Evolutionary conservation across 2,113 vertebrate species (phyloP).

Genomic region (Semnornis frantzii): DNA sequence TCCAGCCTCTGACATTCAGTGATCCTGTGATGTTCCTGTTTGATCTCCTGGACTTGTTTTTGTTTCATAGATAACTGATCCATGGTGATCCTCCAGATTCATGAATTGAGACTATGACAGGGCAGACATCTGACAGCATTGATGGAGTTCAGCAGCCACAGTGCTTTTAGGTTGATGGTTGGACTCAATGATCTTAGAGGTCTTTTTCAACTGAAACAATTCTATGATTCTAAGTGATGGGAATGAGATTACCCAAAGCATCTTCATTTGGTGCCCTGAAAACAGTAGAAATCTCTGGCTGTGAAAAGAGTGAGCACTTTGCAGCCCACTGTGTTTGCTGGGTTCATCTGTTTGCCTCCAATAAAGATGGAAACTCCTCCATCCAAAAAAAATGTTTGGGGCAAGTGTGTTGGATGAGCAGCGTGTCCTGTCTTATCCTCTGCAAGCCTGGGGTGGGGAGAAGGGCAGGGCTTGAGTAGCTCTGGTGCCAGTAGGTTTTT

Average conservation of each 20-base stretch:
- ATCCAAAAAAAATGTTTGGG: background rate
- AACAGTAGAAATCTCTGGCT: background rate
- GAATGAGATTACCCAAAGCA: background rate
- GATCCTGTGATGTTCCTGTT: background rate
- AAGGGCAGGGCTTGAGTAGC: background rate
- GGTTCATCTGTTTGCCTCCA: background rate
- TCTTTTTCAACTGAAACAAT: too few relatives aligned
- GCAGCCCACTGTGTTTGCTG: background rate
- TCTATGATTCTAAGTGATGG: background rate
- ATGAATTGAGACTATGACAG: background rate
- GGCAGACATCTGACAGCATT: background rate
- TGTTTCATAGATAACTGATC: background rate
- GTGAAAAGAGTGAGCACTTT: background rate
- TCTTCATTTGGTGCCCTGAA: background rate
- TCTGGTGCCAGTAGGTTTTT: conserved; percentile 11
- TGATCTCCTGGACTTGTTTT: background rate
- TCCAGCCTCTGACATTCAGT: too few relatives aligned
- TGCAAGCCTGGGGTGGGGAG: background rate
- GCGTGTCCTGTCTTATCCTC: background rate
- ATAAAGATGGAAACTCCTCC: background rate
- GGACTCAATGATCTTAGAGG: too few relatives aligned
- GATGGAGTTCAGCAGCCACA: background rate
- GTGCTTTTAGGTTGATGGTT: too few relatives aligned
- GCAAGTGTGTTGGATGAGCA: background rate
- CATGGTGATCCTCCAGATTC: background rate